Base-by-base conservation (phyloP, 2,113 vertebrate species). In the Procavia capensis region DNA sequence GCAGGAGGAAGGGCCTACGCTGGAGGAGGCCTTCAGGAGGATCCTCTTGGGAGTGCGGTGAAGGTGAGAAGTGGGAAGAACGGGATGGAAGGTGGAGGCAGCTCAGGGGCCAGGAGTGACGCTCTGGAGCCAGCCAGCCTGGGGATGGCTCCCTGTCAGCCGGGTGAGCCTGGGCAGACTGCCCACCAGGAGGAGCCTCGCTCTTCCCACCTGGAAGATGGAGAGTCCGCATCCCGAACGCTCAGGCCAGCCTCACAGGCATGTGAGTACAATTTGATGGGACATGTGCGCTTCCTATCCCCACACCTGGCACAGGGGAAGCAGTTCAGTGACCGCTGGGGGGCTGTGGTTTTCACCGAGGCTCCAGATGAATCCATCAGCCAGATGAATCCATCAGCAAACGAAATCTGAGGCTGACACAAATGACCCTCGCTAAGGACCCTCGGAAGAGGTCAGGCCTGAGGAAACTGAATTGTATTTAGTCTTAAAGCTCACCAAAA, bases 311-410 rank as follows among this genome's bases (percentile, higher is more conserved):
- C 31, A 39, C 7, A 0, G 2, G 4, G 27, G 31, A 20, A n/a
- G 9, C 9, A 1, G 41, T 4, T 36, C n/a, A 0, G 8, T 10
- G 1, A 2, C 6, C 0, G 1, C 64, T 0, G 0, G 5, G 22
- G 22, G 36, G 0, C 1, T 4, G 10, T 2, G 0, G 6, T 1
- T 29, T 3, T 34, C 9, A 0, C 13, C 59, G n/a, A n/a, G n/a
- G n/a, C n/a, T n/a, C 81, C 0, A 61, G 64, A 29, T 13, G 13
- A 43, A 11, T 86, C n/a, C 6, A 66, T 85, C 27, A 94, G 83
- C 81, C 0, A 61, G 64, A 29, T 13, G 13, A 43, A 11, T 86
- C n/a, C 6, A 66, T 85, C 27, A 94, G 83, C 63, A 54, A 29
- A 68, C 0, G 2, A 45, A 11, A 13, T 17, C 87, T 45, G 61